A percentile compares a stretch with the other conserved stretches of the same genome.
phyloP scores from a whole-genome alignment of 2,113 vertebrate genomes.

The Heterotilapia buettikoferi region DNA sequence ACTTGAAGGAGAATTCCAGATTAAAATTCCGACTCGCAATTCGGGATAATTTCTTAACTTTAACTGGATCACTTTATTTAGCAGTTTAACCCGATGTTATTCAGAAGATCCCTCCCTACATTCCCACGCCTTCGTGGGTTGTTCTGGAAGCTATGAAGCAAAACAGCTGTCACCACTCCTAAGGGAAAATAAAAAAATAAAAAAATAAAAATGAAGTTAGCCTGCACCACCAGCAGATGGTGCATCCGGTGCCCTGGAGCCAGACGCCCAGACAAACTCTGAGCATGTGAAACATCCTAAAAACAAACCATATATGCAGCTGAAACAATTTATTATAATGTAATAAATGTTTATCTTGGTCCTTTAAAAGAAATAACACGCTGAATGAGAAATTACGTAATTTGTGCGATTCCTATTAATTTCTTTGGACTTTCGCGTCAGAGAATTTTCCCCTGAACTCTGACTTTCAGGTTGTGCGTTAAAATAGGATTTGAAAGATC shows the following conservation, averaged over 20 bases:
- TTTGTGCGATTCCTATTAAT: neutral
- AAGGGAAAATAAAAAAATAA: neutral
- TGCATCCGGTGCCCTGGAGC: conserved; percentile 1
- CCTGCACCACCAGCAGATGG: neutral
- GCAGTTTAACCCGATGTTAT: conserved; percentile 32
- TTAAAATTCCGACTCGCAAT: neutral
- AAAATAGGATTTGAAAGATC: neutral
- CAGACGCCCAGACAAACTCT: conserved; percentile 18
- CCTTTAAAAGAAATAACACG: neutral
- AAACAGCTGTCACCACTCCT: conserved; percentile 69
- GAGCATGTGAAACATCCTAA: too few relatives aligned
- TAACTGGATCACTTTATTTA: neutral
- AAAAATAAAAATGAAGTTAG: conserved; percentile 12
- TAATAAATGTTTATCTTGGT: neutral
- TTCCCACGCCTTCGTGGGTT: conserved; percentile 52
- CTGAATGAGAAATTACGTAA: conserved; percentile 5
- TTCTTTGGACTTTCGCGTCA: neutral
- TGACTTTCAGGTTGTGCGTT: neutral
- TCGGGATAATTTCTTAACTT: neutral
- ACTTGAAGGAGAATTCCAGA: neutral
- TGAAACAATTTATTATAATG: neutral
- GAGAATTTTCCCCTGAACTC: fast-evolving
- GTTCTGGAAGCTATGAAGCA: conserved; percentile 39
- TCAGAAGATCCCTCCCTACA: conserved; percentile 33
- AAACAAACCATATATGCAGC: neutral